Base-by-base conservation (phyloP, 1,140 invertebrate genomes). In the Nylanderia fulva region DNA sequence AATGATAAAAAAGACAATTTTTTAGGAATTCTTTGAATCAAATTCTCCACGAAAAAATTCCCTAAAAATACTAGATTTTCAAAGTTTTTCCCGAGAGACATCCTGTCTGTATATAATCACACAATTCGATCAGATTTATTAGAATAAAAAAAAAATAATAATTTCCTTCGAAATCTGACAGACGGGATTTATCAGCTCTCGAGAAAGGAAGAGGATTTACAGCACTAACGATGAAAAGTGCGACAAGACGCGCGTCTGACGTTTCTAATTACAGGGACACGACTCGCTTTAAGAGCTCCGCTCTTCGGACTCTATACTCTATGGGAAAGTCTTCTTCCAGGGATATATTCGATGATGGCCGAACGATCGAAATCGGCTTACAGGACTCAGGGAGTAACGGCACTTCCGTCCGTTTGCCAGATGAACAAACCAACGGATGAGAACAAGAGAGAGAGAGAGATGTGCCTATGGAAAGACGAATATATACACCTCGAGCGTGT, bases 341-440 rank as follows among this genome's bases (percentile, higher is more conserved):
- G 66, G 54, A 72, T n/a, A n/a, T n/a, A n/a, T 82, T 72, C 66
- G 77, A 80, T 33, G 45, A 71, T 54, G 79, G 27, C 56, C 18
- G 56, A 56, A 75, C 82, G 58, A 84, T 84, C 72, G 7, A 58
- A 76, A 76, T 84, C 69, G 42, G 82, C 29, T 48, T 77, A n/a
- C 36, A 66, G 11, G n/a, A 29, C 69, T 60, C 77, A 15, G 64
- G 39, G 77, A 84, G 39, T 84, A 84, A 75, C 69, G 72, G 72
- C 71, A 84, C 82, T 84, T 84, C 58, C 72, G 39, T 18, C n/a
- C n/a, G n/a, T n/a, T n/a, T 56, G 13, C 71, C 56, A 36, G 66
- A 64, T 71, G 39, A 58, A 58, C 63, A 52, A 60, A n/a, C n/a
- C n/a, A n/a, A n/a, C n/a, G n/a, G n/a, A n/a, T n/a, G n/a, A n/a